These are phyloP conservation scores for Pseudomugil gertrudae DNA, from an alignment of 2,797 vertebrate species.

Conservation along the genomic window DNA sequence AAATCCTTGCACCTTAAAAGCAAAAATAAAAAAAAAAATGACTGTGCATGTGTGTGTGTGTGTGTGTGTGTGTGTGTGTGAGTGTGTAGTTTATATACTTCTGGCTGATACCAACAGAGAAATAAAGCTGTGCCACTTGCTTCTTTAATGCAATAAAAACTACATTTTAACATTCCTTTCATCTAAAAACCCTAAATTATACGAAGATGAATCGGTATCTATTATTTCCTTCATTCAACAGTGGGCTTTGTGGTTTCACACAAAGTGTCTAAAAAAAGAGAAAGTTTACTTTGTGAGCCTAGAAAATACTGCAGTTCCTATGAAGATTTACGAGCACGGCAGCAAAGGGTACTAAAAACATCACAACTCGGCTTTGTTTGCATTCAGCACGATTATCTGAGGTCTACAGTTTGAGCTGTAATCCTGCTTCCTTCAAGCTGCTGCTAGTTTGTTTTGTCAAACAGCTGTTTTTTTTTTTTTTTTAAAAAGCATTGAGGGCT, in stretches of 20 bases:
- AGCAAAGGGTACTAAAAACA: background rate
- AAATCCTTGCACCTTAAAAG: background rate
- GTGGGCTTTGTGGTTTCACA: background rate
- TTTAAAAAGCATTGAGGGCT: too few relatives aligned
- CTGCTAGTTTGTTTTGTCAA: background rate
- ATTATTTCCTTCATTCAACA: background rate
- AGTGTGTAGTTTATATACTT: background rate
- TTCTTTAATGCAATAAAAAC: slow-evolving; percentile 10
- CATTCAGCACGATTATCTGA: background rate
- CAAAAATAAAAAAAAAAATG: background rate
- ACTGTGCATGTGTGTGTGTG: background rate
- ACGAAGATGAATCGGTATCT: slow-evolving; percentile 7
- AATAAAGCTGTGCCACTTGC: background rate
- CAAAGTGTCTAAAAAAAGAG: background rate
- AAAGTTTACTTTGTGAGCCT: background rate
- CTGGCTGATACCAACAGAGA: background rate
- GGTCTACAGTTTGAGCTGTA: background rate
- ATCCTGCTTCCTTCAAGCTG: background rate
- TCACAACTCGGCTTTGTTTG: background rate
- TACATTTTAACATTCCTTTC: background rate
- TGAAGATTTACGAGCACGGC: background rate
- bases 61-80: background rate
- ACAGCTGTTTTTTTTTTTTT: background rate
- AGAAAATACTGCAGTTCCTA: background rate
- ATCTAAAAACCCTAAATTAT: background rate